Evolutionary conservation across 2,113 vertebrate genomes (phyloP).

Genomic region (Alces alces): DNA sequence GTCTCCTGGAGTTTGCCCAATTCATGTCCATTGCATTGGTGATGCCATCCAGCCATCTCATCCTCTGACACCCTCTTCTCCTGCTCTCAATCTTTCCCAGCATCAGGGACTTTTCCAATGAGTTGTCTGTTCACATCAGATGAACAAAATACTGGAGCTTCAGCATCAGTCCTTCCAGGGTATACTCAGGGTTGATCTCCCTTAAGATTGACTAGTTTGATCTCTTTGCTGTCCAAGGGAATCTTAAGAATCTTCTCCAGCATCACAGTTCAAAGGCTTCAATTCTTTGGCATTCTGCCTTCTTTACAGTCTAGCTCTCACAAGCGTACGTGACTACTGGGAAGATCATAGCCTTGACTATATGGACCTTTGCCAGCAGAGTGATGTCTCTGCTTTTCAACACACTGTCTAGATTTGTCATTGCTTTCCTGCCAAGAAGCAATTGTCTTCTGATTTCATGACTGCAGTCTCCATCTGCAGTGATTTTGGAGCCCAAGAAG

Average conservation of each 20-base stretch:
- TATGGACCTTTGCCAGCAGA: neutral
- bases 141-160: neutral
- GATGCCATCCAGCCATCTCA: neutral
- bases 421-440: neutral
- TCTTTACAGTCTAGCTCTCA: neutral
- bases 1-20: neutral
- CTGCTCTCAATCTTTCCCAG: neutral
- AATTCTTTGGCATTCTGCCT: neutral
- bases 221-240: neutral
- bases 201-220: neutral
- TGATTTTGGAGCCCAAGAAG: neutral
- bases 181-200: neutral
- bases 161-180: neutral
- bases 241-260: neutral
- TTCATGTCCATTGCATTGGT: neutral
- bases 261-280: neutral
- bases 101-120: neutral
- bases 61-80: neutral
- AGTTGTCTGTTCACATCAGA: neutral
- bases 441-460: neutral
- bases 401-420: neutral
- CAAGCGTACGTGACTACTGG: neutral
- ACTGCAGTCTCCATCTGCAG: neutral
- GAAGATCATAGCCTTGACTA: neutral
- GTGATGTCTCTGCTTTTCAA: neutral